These are phyloP conservation scores for Recurvirostra avosetta DNA, from an alignment of 2,113 vertebrate genomes.

Conservation along the genomic window DNA sequence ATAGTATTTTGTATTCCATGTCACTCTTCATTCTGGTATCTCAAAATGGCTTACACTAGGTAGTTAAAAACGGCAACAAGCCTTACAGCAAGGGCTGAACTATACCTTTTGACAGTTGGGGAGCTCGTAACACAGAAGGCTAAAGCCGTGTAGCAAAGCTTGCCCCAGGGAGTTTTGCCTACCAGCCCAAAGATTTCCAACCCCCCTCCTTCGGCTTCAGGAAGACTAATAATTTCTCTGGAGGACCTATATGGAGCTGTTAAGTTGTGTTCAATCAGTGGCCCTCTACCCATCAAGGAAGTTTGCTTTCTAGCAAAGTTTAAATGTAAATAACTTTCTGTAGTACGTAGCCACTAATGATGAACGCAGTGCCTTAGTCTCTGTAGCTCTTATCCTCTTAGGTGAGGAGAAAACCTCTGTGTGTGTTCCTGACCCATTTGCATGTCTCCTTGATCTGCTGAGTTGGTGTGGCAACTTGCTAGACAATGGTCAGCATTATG, in stretches of 20 bases:
- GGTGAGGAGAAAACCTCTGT: conserved; percentile 3
- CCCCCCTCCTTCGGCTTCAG: neutral
- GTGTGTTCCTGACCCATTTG: conserved; percentile 6
- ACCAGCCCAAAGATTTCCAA: neutral
- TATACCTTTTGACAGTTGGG: neutral
- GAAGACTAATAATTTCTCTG: neutral
- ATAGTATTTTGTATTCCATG: neutral
- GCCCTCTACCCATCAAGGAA: neutral
- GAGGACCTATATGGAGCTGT: neutral
- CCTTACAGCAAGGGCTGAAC: neutral
- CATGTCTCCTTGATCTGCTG: conserved; percentile 2
- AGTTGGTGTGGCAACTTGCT: conserved; percentile 2
- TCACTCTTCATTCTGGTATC: neutral
- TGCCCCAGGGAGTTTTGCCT: neutral
- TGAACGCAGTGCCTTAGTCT: neutral
- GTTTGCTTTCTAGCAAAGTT: neutral
- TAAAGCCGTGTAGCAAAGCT: neutral
- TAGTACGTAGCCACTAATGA: neutral
- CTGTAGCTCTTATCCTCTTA: neutral
- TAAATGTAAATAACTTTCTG: neutral
- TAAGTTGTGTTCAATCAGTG: neutral
- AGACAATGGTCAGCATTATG: neutral
- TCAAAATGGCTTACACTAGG: neutral
- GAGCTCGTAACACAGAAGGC: neutral
- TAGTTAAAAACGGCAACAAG: neutral